phyloP scores from a whole-genome alignment of 2,797 vertebrate genomes.

The Amniataba percoides region DNA sequence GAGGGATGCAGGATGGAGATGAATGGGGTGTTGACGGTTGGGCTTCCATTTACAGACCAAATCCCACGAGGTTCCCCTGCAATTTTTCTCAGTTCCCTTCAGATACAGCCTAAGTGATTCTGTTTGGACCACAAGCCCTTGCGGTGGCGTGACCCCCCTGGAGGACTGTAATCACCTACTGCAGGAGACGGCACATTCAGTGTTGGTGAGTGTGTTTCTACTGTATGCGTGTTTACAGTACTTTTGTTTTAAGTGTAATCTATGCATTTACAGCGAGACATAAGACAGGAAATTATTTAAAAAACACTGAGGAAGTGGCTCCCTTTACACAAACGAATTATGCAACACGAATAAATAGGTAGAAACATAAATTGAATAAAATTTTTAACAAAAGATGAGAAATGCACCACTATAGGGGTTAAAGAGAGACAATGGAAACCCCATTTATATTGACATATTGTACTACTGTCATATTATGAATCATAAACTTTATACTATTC shows the following conservation, averaged over 20 bases:
- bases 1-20: conserved; percentile 2
- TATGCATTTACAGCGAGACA: background rate
- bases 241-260: background rate
- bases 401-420: background rate
- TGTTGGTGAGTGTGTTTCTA: conserved; percentile 9
- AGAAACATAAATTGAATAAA: background rate
- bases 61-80: conserved; percentile 54
- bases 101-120: conserved; percentile 55
- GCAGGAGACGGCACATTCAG: conserved; percentile 4
- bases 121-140: conserved; percentile 51
- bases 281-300: background rate
- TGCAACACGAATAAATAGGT: background rate
- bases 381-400: background rate
- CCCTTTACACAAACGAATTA: background rate
- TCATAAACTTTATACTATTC: background rate
- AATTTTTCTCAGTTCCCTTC: conserved; percentile 53
- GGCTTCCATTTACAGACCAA: conserved; percentile 60
- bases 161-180: conserved; percentile 35
- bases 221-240: background rate
- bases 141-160: conserved; percentile 21
- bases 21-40: conserved; percentile 28
- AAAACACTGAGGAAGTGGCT: background rate
- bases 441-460: background rate
- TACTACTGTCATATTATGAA: background rate
- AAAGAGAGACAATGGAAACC: background rate